Percentiles rank a stretch among this genome's conserved stretches.
Conservation (phyloP, 2,113 vertebrate species). For the Alouatta palliata region DNA sequence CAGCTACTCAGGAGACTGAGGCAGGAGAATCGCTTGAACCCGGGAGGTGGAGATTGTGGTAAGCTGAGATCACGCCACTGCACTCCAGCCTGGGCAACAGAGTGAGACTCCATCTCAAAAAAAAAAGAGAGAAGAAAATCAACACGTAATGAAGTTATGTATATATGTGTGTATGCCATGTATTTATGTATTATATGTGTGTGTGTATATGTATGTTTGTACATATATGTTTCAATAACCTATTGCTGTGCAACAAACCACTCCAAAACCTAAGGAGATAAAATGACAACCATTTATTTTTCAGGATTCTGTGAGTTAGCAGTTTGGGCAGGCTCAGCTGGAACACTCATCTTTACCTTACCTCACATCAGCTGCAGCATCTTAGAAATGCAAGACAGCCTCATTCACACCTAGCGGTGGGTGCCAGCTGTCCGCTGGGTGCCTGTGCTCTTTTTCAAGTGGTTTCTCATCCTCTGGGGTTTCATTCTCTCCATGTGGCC, state of each 20-base stretch:
- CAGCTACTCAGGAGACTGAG: too few relatives aligned
- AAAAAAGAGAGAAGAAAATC: background rate
- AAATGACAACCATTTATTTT: background rate
- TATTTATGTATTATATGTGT: background rate
- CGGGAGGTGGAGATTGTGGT: too few relatives aligned
- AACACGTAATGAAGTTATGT: background rate
- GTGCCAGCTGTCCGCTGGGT: background rate
- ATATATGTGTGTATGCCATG: background rate
- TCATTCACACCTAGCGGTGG: too few relatives aligned
- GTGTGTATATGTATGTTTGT: background rate
- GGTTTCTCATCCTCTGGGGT: background rate
- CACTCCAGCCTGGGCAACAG: too few relatives aligned
- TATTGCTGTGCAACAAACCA: background rate
- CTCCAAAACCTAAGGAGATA: background rate
- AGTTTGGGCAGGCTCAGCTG: background rate
- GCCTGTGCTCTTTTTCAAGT: background rate
- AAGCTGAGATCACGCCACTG: too few relatives aligned
- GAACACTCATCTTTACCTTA: background rate
- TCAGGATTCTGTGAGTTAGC: background rate
- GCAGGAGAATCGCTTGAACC: too few relatives aligned
- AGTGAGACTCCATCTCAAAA: too few relatives aligned
- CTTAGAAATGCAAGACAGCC: background rate
- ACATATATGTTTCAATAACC: background rate
- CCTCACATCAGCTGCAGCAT: background rate
- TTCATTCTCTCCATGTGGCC: background rate